These are phyloP conservation scores for Vicugna pacos DNA, from an alignment of 2,113 vertebrate species.

Conservation along the genomic window DNA sequence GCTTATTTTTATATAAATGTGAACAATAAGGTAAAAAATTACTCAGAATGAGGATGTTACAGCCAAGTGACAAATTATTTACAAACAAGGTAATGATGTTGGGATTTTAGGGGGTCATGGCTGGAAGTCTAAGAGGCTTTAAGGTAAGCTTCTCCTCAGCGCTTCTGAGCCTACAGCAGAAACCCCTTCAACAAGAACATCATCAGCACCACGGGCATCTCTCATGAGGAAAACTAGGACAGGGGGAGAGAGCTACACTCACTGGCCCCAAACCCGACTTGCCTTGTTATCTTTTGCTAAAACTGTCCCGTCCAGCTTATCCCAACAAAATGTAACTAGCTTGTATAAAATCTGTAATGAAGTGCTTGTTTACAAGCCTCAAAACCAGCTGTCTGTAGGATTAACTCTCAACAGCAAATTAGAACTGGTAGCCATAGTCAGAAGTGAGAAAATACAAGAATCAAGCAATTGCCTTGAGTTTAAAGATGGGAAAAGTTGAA, in stretches of 20 bases:
- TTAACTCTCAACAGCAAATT: background rate
- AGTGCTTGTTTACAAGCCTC: background rate
- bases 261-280: background rate
- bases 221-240: background rate
- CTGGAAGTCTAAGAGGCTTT: background rate
- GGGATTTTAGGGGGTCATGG: background rate
- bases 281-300: background rate
- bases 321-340: slow-evolving; percentile 14
- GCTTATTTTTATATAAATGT: background rate
- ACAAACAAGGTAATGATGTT: background rate
- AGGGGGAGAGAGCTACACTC: background rate
- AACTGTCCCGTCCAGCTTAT: background rate
- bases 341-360: background rate
- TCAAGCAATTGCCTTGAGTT: background rate
- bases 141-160: background rate
- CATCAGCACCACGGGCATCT: background rate
- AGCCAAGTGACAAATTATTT: background rate
- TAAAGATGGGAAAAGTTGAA: background rate
- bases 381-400: background rate
- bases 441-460: background rate
- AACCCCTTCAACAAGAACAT: background rate
- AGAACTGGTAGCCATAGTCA: background rate
- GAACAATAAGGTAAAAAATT: slow-evolving; percentile 43
- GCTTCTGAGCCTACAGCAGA: background rate
- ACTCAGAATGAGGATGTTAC: background rate